Evolutionary conservation across 2,113 vertebrate genomes (phyloP).

Genomic region (Bos taurus): DNA sequence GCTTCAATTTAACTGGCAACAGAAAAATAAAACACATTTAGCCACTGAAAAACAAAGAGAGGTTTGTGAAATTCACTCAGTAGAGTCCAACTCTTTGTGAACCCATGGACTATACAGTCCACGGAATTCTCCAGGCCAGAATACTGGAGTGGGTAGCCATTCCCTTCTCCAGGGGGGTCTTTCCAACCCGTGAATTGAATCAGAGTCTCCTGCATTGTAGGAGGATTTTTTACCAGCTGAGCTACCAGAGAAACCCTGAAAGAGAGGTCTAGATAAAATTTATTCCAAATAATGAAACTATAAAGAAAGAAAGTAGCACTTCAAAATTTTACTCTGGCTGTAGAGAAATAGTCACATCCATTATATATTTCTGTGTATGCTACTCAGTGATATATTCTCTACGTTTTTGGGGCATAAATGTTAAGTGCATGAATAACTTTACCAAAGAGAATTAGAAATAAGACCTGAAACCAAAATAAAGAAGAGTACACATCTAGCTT

Average conservation of each 20-base stretch:
- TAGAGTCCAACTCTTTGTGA: neutral
- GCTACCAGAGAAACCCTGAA: neutral
- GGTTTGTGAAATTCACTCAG: neutral
- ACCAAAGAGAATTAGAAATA: neutral
- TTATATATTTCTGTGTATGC: neutral
- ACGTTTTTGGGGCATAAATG: neutral
- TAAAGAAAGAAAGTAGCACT: neutral
- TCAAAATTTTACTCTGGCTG: neutral
- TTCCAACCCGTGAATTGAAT: neutral
- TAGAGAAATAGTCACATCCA: neutral
- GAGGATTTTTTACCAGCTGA: neutral
- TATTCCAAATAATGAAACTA: neutral
- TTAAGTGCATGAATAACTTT: neutral
- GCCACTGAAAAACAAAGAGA: neutral
- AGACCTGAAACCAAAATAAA: neutral
- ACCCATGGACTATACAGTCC: neutral
- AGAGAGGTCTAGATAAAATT: neutral
- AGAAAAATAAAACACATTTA: constrained; percentile 43
- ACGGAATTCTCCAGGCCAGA: neutral
- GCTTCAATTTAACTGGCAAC: constrained; percentile 34
- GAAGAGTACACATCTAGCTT: neutral
- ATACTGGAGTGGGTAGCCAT: neutral
- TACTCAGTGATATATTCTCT: neutral
- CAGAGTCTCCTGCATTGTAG: neutral
- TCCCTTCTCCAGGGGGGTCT: neutral